phyloP scores from a whole-genome alignment of 1,140 invertebrate species.

The Manduca sexta region DNA sequence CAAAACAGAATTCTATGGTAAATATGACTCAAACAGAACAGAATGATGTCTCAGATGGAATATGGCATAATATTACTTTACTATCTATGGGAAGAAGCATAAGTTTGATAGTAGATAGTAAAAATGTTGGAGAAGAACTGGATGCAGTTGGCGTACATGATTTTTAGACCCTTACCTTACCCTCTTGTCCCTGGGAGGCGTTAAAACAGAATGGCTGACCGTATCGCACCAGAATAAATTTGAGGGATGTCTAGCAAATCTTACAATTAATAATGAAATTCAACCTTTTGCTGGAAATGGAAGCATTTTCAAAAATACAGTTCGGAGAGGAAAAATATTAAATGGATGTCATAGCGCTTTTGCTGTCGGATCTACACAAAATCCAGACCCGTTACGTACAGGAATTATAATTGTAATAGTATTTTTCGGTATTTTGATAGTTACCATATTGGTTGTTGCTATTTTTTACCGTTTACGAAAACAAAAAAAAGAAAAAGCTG shows the following conservation, averaged over 20 bases:
- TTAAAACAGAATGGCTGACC: constrained; percentile 74
- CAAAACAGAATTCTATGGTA: constrained; percentile 82
- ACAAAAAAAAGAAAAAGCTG: constrained; percentile 87
- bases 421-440: constrained; percentile 92
- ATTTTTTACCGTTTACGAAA: constrained; percentile 91
- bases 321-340: constrained; percentile 80
- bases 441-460: constrained; percentile 91
- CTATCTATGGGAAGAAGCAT: constrained; percentile 80
- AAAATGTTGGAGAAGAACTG: constrained; percentile 85
- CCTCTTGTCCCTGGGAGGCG: constrained; percentile 83
- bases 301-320: constrained; percentile 82
- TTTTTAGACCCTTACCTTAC: constrained; percentile 93
- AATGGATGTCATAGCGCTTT: constrained; percentile 80
- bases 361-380: constrained; percentile 82
- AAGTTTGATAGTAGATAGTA: constrained; percentile 80
- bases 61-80: constrained; percentile 90
- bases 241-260: constrained; percentile 91
- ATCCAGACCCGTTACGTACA: constrained; percentile 90
- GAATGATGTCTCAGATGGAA: constrained; percentile 80
- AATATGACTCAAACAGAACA: constrained; percentile 84
- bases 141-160: constrained; percentile 90
- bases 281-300: constrained; percentile 92
- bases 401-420: constrained; percentile 94
- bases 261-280: constrained; percentile 90
- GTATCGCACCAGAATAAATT: constrained; percentile 76